Conservation (phyloP, 1,140 invertebrate species). For the Bombus confusus region DNA sequence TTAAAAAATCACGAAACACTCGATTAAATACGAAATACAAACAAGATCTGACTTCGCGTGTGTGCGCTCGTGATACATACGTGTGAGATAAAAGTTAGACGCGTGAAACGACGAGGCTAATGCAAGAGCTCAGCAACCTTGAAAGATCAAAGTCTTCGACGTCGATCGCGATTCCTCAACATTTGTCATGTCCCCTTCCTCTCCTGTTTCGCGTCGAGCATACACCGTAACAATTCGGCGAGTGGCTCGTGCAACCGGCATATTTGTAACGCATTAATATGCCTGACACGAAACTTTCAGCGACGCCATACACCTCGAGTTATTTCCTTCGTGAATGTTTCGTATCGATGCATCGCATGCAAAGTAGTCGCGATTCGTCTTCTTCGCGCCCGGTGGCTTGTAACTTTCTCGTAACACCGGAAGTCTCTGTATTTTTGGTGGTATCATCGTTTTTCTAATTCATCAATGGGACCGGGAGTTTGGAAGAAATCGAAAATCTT, state of each 20-base stretch:
- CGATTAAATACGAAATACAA: not conserved
- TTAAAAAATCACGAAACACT: not conserved
- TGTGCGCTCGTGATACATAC: too few species aligned
- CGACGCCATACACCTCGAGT: conserved; percentile 36
- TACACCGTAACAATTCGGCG: not conserved
- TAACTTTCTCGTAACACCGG: conserved; percentile 44
- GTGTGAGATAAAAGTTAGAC: not conserved
- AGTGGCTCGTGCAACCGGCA: not conserved
- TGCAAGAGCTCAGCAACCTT: not conserved
- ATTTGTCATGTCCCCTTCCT: not conserved
- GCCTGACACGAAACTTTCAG: conserved; percentile 36
- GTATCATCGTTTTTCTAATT: not conserved
- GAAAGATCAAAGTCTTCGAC: not conserved
- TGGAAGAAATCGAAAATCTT: not conserved
- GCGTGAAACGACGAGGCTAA: not conserved
- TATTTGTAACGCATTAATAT: conserved; percentile 52
- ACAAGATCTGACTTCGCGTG: too few species aligned
- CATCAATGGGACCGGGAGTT: too few species aligned
- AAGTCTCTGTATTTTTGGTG: conserved; percentile 35
- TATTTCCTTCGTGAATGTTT: conserved; percentile 51
- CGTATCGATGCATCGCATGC: conserved; percentile 45
- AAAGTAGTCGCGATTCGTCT: conserved; percentile 54
- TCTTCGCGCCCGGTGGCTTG: conserved; percentile 45
- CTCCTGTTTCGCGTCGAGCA: too few species aligned
- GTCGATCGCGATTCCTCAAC: not conserved